Percentiles rank a stretch among this genome's conserved stretches.
Conservation (phyloP, 2,113 vertebrate species). For the Sprattus sprattus region DNA sequence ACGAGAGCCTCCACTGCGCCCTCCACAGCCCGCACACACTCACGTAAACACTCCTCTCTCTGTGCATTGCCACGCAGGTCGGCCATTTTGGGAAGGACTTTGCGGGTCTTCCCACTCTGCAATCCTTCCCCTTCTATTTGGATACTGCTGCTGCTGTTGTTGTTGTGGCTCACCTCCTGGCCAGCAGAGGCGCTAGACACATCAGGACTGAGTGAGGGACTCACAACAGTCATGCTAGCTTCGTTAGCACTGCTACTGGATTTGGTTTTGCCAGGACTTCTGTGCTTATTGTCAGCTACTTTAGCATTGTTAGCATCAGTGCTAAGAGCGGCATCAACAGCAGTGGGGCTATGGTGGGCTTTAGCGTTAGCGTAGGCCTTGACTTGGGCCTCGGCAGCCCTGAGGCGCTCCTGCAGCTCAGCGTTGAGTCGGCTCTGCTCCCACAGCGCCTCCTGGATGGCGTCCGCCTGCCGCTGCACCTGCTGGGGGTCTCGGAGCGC, state of each 20-base stretch:
- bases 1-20: constrained; percentile 60
- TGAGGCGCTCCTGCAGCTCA: constrained; percentile 65
- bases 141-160: background rate
- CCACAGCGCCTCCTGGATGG: constrained; percentile 64
- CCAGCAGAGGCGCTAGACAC: background rate
- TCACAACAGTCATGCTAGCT: background rate
- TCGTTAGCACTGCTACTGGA: background rate
- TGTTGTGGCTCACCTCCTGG: constrained; percentile 28
- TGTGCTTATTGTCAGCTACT: background rate
- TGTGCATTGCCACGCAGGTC: background rate
- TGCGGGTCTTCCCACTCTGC: constrained; percentile 1
- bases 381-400: constrained; percentile 43
- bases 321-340: constrained; percentile 43
- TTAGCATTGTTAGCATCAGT: constrained; percentile 14
- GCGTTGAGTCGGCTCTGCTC: constrained; percentile 58
- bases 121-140: constrained; percentile 25
- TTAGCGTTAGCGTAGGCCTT: background rate
- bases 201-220: background rate
- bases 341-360: background rate
- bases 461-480: constrained; percentile 43
- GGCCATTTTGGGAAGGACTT: constrained; percentile 17
- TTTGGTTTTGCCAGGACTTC: background rate
- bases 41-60: constrained; percentile 44
- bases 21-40: constrained; percentile 64
- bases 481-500: constrained; percentile 4